Evolutionary conservation across 2,888 invertebrate genomes (phyloP), one percentile per base, ranked within the genome.

Genomic region (Aphodius sticticus): DNA sequence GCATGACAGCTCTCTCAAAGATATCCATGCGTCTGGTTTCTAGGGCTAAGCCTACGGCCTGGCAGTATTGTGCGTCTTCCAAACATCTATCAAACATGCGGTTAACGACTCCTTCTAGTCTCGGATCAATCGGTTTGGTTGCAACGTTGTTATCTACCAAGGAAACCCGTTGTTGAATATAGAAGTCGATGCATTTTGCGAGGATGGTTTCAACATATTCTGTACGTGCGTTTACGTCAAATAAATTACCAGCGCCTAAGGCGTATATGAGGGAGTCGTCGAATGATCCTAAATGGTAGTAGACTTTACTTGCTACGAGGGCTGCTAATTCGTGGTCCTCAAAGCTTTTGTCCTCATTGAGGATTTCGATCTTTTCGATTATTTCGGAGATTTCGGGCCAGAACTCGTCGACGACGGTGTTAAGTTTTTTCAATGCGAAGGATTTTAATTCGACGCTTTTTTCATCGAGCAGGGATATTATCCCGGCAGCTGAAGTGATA

Each of bases 311-410:
- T 7, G 97, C 97, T 6, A 98, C 96, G 84, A 99, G 92, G 36
- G 98, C 97, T 70, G 98, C 98, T 77, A 97, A 90, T 86, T 97
- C 94, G 85, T 96, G 95, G 86, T 97, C 95, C 9, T 92, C 92
- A 89, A 98, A 95, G 69, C 90, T 91, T 86, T 95, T 93, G 87
- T 97, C 96, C 90, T 98, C 98, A 86, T 97, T 96, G 35, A 98
- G 91, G 87, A 96, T 95, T 90, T 98, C 98, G 86, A 98, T 97
- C 90, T 97, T 97, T 86, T 95, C 95, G 85, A 98, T 96, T 9
- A 97, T 95, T 89, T 98, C 98, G 0, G 97, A 97, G 85, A 98
- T 97, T 90, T 98, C 97, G 7, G 97, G 96, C 97, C 97, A 98
- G 90, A 98, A 98, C 87, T 96, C 96, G 88, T 97, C 96, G 1